phyloP scores from a whole-genome alignment of 2,797 vertebrate species.

The Macrochelys suwanniensis region DNA sequence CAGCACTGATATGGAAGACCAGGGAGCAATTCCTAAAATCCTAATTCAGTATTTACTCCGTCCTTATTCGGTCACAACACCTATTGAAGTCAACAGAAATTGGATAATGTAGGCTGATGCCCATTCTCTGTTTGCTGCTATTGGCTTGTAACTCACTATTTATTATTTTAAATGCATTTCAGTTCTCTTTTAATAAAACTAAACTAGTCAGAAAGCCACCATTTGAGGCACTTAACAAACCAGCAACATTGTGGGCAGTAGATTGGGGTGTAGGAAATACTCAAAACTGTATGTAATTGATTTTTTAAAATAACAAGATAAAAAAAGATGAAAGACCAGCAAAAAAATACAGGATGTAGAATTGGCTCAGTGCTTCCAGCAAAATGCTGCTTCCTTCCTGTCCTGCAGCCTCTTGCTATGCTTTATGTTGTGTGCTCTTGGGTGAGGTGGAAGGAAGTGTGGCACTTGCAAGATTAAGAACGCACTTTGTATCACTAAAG shows the following conservation, averaged over 20 bases:
- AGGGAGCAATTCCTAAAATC: neutral
- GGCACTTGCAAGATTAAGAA: neutral
- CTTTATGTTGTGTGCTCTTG: neutral
- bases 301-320: slow-evolving; percentile 10
- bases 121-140: slow-evolving; percentile 1
- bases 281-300: slow-evolving; percentile 38
- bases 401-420: slow-evolving; percentile 1
- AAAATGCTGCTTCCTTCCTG: slow-evolving; percentile 51
- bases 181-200: slow-evolving; percentile 36
- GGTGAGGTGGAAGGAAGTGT: neutral
- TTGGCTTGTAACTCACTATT: slow-evolving; percentile 16
- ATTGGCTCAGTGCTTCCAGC: neutral
- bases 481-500: neutral
- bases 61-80: slow-evolving; percentile 19
- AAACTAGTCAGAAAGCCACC: slow-evolving; percentile 27
- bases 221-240: slow-evolving; percentile 21
- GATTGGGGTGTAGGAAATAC: slow-evolving; percentile 37
- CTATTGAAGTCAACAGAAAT: slow-evolving; percentile 3
- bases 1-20: neutral
- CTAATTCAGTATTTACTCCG: neutral
- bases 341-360: slow-evolving; percentile 35
- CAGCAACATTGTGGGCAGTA: neutral
- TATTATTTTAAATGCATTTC: slow-evolving; percentile 45
- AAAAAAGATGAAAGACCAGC: neutral
- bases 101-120: neutral